Conservation (phyloP, 2,888 invertebrate genomes). For the Coronaproctus castanopsis region DNA sequence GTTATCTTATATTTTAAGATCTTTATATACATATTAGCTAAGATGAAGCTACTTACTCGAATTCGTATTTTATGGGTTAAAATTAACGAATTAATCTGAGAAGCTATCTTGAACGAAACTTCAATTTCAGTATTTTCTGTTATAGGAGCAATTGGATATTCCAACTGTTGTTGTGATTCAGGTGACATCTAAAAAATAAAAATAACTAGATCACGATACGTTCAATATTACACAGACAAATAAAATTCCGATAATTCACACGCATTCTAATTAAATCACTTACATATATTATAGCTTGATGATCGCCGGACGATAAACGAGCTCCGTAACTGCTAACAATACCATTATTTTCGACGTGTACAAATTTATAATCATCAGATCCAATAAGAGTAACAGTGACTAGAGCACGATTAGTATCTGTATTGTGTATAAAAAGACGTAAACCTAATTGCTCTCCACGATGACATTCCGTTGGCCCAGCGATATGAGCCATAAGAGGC, state of each 20-base stretch:
- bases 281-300: conserved; percentile 32
- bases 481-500: conserved; percentile 32
- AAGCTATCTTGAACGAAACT: conserved; percentile 29
- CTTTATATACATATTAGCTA: too few relatives aligned
- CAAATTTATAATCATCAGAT: conserved; percentile 30
- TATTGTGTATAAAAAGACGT: conserved; percentile 24
- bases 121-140: conserved; percentile 28
- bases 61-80: conserved; percentile 23
- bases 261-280: conserved; percentile 16
- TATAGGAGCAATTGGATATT: conserved; percentile 32
- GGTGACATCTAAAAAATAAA: conserved; percentile 22
- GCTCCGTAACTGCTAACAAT: conserved; percentile 31
- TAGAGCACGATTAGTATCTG: conserved; percentile 24
- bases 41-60: conserved; percentile 22
- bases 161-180: conserved; percentile 26
- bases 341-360: conserved; percentile 31
- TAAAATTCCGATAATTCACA: too few relatives aligned
- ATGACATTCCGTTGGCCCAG: conserved; percentile 29
- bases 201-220: too few relatives aligned
- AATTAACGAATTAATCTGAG: conserved; percentile 29
- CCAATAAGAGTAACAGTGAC: conserved; percentile 29
- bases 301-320: conserved; percentile 29
- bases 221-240: too few relatives aligned
- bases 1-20: too few relatives aligned
- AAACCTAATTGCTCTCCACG: conserved; percentile 32